Conservation (phyloP, 2,797 vertebrate species). For the Pachyuromys duprasi region DNA sequence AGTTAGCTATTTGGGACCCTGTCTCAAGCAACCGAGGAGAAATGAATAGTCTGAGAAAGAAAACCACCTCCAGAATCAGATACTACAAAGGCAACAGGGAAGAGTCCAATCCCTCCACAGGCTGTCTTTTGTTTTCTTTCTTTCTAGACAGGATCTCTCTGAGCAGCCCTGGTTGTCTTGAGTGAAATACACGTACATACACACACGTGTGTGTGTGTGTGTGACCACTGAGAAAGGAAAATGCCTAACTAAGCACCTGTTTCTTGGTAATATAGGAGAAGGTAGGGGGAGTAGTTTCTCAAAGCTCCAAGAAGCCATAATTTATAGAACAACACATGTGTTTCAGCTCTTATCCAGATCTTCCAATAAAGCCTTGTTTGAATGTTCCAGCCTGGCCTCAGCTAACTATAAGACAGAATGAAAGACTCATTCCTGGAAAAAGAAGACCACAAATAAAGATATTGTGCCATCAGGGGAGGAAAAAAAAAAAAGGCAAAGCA, state of each 20-base stretch:
- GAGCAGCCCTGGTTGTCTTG: not conserved
- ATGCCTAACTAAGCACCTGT: not conserved
- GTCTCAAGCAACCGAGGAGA: not conserved
- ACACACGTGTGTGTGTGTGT: too few relatives aligned
- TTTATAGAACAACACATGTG: not conserved
- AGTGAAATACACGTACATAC: too few relatives aligned
- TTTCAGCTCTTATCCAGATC: not conserved
- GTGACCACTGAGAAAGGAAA: not conserved
- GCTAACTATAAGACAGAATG: slow-evolving; percentile 1
- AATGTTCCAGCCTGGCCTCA: not conserved
- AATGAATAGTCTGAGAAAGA: not conserved
- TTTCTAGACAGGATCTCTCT: not conserved
- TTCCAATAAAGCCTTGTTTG: slow-evolving; percentile 6
- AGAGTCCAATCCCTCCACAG: not conserved
- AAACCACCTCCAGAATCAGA: slow-evolving; percentile 6
- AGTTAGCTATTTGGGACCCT: not conserved
- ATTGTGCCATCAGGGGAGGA: not conserved
- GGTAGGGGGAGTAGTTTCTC: not conserved
- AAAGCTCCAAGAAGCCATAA: not conserved
- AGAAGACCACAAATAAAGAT: not conserved
- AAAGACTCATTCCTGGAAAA: slow-evolving; percentile 11
- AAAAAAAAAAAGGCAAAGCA: not conserved
- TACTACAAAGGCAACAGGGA: not conserved
- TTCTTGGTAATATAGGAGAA: not conserved
- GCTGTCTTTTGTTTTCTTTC: not conserved